Evolutionary conservation across 37 sponge, comb jelly and placozoan species (phyloP).

Genomic region (Lycopodina hypogea): DNA sequence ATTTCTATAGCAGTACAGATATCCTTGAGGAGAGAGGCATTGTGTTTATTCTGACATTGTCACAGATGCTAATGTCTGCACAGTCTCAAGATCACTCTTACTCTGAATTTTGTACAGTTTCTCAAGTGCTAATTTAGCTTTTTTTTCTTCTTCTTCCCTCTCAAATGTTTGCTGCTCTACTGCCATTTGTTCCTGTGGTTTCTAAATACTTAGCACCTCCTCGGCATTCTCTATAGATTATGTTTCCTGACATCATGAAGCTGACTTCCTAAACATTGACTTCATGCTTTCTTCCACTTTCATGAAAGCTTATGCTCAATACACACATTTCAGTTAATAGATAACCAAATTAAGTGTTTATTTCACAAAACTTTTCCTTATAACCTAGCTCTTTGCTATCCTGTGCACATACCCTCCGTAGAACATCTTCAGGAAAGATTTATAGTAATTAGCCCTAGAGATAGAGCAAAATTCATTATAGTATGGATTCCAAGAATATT

Average conservation of each 20-base stretch:
- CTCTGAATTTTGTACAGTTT: slow-evolving; percentile 5
- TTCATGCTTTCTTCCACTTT: slow-evolving; percentile 75
- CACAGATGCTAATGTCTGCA: neutral
- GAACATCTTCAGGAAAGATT: slow-evolving; percentile 79
- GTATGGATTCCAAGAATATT: no score
- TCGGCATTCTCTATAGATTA: slow-evolving; percentile 30
- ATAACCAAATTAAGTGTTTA: neutral
- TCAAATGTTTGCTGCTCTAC: slow-evolving; percentile 1
- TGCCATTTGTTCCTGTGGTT: slow-evolving; percentile 12
- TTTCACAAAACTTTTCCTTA: slow-evolving; percentile 20
- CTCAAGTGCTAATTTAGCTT: neutral
- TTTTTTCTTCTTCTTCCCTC: neutral
- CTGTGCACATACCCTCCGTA: slow-evolving; percentile 89
- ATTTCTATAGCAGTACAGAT: slow-evolving; percentile 73
- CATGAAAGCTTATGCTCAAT: slow-evolving; percentile 83
- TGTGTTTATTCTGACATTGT: slow-evolving; percentile 46
- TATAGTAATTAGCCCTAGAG: slow-evolving; percentile 92
- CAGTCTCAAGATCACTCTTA: neutral
- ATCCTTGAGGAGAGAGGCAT: slow-evolving; percentile 61
- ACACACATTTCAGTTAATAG: neutral
- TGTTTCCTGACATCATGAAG: slow-evolving; percentile 38
- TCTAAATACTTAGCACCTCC: slow-evolving; percentile 21
- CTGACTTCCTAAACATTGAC: slow-evolving; percentile 61
- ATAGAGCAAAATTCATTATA: no score
- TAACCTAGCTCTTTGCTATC: slow-evolving; percentile 83